Evolutionary conservation across 1,140 invertebrate species (phyloP).

Genomic region (Cydia strobilella): DNA sequence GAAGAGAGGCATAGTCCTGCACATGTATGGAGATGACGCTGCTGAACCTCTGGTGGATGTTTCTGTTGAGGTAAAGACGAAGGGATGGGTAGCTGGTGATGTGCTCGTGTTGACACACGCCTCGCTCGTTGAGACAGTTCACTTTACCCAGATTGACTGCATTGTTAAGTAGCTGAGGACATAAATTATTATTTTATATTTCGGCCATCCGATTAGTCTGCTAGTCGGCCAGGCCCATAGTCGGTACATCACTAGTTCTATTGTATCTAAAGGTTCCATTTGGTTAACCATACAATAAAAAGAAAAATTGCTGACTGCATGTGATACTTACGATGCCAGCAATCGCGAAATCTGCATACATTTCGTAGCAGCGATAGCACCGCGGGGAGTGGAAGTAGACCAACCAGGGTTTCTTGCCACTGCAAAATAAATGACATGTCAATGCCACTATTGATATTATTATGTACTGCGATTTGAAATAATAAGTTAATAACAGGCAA

Average conservation of each 20-base stretch:
- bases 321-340: slow-evolving; percentile 59
- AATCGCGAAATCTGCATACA: slow-evolving; percentile 66
- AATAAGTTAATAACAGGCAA: too few species aligned
- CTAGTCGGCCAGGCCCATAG: too few species aligned
- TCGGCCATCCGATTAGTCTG: too few species aligned
- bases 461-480: too few species aligned
- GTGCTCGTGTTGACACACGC: slow-evolving; percentile 65
- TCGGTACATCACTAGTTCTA: too few species aligned
- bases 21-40: slow-evolving; percentile 51
- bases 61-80: slow-evolving; percentile 53
- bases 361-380: slow-evolving; percentile 67
- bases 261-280: too few species aligned
- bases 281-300: too few species aligned
- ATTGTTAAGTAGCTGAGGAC: slow-evolving; percentile 57
- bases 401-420: slow-evolving; percentile 64
- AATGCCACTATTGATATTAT: background rate
- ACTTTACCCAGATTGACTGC: slow-evolving; percentile 65
- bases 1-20: slow-evolving; percentile 48
- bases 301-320: background rate
- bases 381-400: slow-evolving; percentile 72
- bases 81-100: slow-evolving; percentile 63
- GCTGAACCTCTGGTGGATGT: slow-evolving; percentile 44
- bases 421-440: slow-evolving; percentile 39
- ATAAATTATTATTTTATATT: slow-evolving; percentile 32
- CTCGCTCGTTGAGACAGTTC: slow-evolving; percentile 63